Evolutionary conservation across 2,888 invertebrate species (phyloP), one percentile per base, ranked within the genome.

Genomic region (Terebella lapidaria): DNA sequence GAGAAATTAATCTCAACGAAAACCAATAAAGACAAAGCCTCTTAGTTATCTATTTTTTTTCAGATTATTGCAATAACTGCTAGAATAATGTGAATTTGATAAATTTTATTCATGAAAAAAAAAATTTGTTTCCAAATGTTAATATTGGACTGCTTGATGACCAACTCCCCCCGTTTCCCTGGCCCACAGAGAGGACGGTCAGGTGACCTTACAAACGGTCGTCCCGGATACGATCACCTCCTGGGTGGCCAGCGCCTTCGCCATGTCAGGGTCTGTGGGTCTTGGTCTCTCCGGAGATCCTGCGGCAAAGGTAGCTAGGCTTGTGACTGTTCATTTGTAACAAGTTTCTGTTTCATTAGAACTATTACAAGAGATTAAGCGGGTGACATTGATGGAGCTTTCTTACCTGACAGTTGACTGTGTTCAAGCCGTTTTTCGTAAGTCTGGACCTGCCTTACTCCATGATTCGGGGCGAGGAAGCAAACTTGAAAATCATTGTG

Each of bases 361-460:
- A n/a, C n/a, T n/a, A n/a, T n/a, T n/a, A n/a, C n/a, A n/a, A n/a
- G 42, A 35, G 42, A 35, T 35, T 15, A 35, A 35, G 42, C 42
- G n/a, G n/a, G n/a, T n/a, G 42, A 15, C n/a, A 35, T 35, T 35
- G 42, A 15, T 35, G 42, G n/a, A n/a, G n/a, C n/a, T n/a, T n/a
- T n/a, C n/a, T n/a, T n/a, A n/a, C n/a, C n/a, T n/a, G n/a, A n/a
- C 54, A 65, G 65, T 18, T 65, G 24, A 65, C 65, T 1, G 91
- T 92, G 1, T 89, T 90, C 80, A 87, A 89, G 69, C 88, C 89
- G 10, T 91, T 97, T 77, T 90, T 91, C 68, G 86, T 95, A 49
- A 87, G 88, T 5, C 84, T 93, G 5, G 91, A 94, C 75, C 81
- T 96, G 54, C 97, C 97, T 0, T 89, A 91, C 71, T 88, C 90